A percentile compares a stretch with the other conserved stretches of the same genome.
These are phyloP conservation scores for Antennarius maculatus DNA, from an alignment of 2,797 vertebrate genomes.

Conservation along the genomic window DNA sequence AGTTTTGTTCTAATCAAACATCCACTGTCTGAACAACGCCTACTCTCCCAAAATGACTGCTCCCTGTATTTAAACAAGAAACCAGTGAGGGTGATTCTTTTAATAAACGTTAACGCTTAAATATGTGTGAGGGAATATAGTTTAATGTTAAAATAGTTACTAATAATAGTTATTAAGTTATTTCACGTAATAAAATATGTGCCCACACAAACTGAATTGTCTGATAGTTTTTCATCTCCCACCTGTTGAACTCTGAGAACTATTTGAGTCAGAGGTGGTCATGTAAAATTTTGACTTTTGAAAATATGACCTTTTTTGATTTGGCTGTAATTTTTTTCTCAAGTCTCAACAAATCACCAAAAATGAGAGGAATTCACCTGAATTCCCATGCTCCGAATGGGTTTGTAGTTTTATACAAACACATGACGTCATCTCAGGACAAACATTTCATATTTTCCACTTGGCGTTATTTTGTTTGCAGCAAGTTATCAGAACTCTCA, in stretches of 20 bases:
- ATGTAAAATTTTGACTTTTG: conserved; percentile 20
- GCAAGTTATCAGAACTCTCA: conserved; percentile 67
- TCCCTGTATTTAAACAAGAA: neutral
- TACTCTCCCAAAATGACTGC: conserved; percentile 32
- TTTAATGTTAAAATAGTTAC: no score
- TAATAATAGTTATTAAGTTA: no score
- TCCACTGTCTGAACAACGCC: conserved; percentile 30
- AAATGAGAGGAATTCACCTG: neutral
- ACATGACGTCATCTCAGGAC: conserved; percentile 17
- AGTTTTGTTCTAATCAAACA: conserved; percentile 50
- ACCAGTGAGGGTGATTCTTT: neutral
- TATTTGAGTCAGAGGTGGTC: conserved; percentile 58
- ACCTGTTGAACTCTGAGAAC: conserved; percentile 50
- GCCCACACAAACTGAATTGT: conserved; percentile 26
- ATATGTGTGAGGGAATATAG: neutral
- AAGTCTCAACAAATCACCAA: conserved; percentile 25
- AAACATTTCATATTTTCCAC: conserved; percentile 67
- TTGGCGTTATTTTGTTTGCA: conserved; percentile 38
- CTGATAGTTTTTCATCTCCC: conserved; percentile 21
- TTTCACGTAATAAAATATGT: no score
- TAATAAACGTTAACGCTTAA: neutral
- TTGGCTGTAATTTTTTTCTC: conserved; percentile 44
- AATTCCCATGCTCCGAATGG: neutral
- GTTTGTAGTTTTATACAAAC: no score
- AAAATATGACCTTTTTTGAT: conserved; percentile 51